Conservation (phyloP, 2,888 invertebrate species). For the Coelopa pilipes region DNA sequence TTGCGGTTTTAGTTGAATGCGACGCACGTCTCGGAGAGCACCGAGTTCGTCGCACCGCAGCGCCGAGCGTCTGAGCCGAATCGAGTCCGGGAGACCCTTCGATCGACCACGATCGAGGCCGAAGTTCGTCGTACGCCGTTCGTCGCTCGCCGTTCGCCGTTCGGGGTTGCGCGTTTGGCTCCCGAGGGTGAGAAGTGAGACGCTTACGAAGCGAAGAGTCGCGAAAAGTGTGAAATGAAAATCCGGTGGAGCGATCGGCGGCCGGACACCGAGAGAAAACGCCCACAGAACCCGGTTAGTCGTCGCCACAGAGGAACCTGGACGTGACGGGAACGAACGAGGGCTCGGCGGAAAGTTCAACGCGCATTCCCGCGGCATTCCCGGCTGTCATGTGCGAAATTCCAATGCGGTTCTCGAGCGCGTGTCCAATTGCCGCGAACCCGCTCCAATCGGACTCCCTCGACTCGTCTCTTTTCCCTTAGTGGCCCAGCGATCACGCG, state of each 20-base stretch:
- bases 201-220: too few relatives aligned
- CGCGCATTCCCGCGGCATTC: conserved; percentile 36
- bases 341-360: conserved; percentile 30
- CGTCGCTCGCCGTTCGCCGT: too few relatives aligned
- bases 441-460: not conserved
- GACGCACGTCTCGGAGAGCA: conserved; percentile 60
- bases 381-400: conserved; percentile 57
- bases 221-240: not conserved
- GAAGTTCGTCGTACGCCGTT: too few relatives aligned
- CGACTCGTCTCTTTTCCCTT: too few relatives aligned
- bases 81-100: too few relatives aligned
- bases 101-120: too few relatives aligned
- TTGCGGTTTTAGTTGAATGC: conserved; percentile 58
- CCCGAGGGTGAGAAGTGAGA: too few relatives aligned
- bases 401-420: conserved; percentile 33
- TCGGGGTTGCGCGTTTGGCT: conserved; percentile 1
- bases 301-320: too few relatives aligned
- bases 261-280: not conserved
- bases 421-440: not conserved
- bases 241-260: not conserved
- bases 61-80: too few relatives aligned
- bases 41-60: conserved; percentile 48
- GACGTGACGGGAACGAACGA: not conserved
- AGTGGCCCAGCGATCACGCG: not conserved
- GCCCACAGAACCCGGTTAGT: too few relatives aligned